phyloP scores from a whole-genome alignment of 2,113 vertebrate species.

The Pan troglodytes region DNA sequence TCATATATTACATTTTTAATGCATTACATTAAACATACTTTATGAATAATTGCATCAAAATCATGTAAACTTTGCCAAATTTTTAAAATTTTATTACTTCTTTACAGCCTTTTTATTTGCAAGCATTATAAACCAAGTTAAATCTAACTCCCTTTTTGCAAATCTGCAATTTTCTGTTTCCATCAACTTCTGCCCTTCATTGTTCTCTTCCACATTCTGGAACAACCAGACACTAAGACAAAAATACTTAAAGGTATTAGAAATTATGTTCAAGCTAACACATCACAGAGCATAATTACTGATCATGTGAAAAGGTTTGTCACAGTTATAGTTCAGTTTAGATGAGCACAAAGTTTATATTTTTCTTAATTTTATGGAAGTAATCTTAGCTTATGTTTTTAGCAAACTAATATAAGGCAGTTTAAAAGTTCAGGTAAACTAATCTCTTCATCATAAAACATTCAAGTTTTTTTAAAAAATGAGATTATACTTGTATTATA shows the following conservation, averaged over 20 bases:
- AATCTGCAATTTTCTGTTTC: neutral
- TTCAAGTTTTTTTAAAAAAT: neutral
- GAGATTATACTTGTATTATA: neutral
- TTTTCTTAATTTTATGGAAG: neutral
- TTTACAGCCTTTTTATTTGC: neutral
- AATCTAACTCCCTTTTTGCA: neutral
- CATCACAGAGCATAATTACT: neutral
- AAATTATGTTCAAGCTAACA: neutral
- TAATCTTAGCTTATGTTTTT: slow-evolving; percentile 29
- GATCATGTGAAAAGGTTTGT: neutral
- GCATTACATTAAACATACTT: neutral
- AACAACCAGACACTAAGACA: neutral
- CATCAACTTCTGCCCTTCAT: neutral
- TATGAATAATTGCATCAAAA: neutral
- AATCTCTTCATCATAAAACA: slow-evolving; percentile 5
- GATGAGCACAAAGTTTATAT: neutral
- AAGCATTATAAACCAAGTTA: neutral
- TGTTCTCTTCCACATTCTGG: neutral
- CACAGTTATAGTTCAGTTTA: neutral
- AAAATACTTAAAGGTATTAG: neutral
- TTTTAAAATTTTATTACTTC: neutral
- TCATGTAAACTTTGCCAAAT: neutral
- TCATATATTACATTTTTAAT: neutral
- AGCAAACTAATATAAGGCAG: neutral
- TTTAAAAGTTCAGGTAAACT: neutral